These are phyloP conservation scores for Sternotherus odoratus DNA, from an alignment of 2,797 vertebrate genomes.

Conservation along the genomic window DNA sequence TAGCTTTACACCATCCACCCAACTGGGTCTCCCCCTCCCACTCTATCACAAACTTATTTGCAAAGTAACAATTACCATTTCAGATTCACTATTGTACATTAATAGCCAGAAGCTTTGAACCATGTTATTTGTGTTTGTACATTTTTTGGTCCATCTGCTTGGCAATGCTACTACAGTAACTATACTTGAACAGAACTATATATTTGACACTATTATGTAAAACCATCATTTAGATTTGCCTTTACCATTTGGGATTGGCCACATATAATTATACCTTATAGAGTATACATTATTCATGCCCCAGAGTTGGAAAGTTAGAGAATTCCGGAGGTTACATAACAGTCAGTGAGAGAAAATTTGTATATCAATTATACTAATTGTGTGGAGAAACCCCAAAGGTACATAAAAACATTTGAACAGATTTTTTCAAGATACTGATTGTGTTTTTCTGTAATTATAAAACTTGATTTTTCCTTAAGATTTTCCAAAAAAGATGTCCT, in stretches of 20 bases:
- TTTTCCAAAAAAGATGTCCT: slow-evolving; percentile 11
- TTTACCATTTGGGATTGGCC: not conserved
- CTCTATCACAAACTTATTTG: not conserved
- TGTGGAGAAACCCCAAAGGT: not conserved
- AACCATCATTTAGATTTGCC: slow-evolving; percentile 19
- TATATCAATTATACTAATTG: not conserved
- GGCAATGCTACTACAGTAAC: not conserved
- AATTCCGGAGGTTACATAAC: not conserved
- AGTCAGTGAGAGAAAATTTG: not conserved
- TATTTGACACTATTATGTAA: not conserved
- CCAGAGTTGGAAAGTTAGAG: slow-evolving; percentile 6
- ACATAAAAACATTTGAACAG: not conserved
- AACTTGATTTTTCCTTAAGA: not conserved
- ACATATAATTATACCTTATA: slow-evolving; percentile 41
- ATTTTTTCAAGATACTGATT: not conserved
- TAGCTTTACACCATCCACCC: not conserved
- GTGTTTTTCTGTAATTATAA: not conserved
- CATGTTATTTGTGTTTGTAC: not conserved
- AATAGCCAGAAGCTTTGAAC: not conserved
- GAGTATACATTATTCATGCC: slow-evolving; percentile 14
- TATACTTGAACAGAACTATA: not conserved
- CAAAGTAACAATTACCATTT: not conserved
- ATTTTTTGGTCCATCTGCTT: not conserved
- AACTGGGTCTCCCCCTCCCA: not conserved
- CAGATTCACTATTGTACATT: not conserved